Evolutionary conservation across 2,113 vertebrate species (phyloP).

Genomic region (Rhinichthys klamathensis): DNA sequence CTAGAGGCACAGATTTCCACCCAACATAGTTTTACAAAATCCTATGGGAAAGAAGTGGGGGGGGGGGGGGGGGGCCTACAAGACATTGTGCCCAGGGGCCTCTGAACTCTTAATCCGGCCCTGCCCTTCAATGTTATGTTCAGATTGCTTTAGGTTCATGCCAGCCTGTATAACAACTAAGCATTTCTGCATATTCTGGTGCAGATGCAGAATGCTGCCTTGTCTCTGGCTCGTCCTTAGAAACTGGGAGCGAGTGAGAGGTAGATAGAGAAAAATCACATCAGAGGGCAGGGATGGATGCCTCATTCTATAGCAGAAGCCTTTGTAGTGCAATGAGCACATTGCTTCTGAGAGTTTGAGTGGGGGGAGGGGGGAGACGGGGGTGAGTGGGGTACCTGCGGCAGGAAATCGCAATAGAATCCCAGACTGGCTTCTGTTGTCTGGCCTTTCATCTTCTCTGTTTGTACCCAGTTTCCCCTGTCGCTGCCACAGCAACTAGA

Average conservation of each 20-base stretch:
- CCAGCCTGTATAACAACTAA: neutral
- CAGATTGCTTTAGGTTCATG: neutral
- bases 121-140: neutral
- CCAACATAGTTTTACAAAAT: no score
- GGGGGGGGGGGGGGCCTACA: no score
- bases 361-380: slow-evolving; percentile 43
- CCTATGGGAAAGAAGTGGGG: no score
- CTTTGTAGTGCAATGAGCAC: slow-evolving; percentile 78
- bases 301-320: slow-evolving; percentile 61
- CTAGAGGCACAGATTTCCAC: no score
- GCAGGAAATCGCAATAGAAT: slow-evolving; percentile 67
- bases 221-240: slow-evolving; percentile 52
- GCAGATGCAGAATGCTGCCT: slow-evolving; percentile 56
- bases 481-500: slow-evolving; percentile 30
- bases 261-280: slow-evolving; percentile 53
- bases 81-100: no score
- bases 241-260: slow-evolving; percentile 41
- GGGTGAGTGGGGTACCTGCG: slow-evolving; percentile 59
- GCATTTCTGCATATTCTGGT: slow-evolving; percentile 47
- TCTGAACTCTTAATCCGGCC: no score
- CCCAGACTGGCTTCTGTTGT: slow-evolving; percentile 64
- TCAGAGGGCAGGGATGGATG: slow-evolving; percentile 66
- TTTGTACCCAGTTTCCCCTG: slow-evolving; percentile 43
- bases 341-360: slow-evolving; percentile 42
- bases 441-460: slow-evolving; percentile 62